These are phyloP conservation scores for Kryptolebias marmoratus DNA, from an alignment of 2,113 vertebrate genomes.

Conservation along the genomic window DNA sequence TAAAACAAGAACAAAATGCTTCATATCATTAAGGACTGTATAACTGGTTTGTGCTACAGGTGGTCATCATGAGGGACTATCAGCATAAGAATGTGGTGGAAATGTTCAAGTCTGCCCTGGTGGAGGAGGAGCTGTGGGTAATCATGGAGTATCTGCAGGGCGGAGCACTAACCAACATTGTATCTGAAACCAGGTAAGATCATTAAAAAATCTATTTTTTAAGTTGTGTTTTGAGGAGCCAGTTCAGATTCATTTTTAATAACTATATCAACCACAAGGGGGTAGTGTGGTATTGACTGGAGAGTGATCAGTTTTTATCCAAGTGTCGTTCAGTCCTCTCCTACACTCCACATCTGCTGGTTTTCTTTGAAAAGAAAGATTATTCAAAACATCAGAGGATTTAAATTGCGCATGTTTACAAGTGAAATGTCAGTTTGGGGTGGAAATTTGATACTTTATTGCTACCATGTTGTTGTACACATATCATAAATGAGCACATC, in stretches of 20 bases:
- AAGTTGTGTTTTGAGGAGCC: background rate
- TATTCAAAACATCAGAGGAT: constrained; percentile 32
- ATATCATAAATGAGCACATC: constrained; percentile 35
- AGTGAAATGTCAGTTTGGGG: constrained; percentile 19
- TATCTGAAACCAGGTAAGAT: constrained; percentile 95
- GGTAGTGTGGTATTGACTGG: constrained; percentile 68
- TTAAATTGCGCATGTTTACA: constrained; percentile 29
- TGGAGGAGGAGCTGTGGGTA: constrained; percentile 98
- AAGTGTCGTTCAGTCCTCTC: constrained; percentile 13
- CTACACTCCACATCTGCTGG: background rate
- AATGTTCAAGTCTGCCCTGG: constrained; percentile 98
- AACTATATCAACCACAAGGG: constrained; percentile 68
- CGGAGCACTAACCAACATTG: constrained; percentile 96
- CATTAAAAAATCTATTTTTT: background rate
- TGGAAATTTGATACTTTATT: constrained; percentile 28
- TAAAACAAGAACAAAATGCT: background rate
- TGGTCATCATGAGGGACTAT: constrained; percentile 99
- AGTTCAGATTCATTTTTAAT: constrained; percentile 31
- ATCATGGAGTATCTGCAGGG: constrained; percentile 99
- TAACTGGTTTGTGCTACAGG: constrained; percentile 78
- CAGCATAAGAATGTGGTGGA: constrained; percentile 96
- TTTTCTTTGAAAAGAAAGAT: constrained; percentile 16
- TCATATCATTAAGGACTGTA: background rate
- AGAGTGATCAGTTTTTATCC: constrained; percentile 9
- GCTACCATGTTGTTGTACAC: background rate